Percentiles rank a stretch among this genome's conserved stretches.
These are phyloP conservation scores for Allolobophora icterica DNA, from an alignment of 2,888 invertebrate species.

Conservation along the genomic window DNA sequence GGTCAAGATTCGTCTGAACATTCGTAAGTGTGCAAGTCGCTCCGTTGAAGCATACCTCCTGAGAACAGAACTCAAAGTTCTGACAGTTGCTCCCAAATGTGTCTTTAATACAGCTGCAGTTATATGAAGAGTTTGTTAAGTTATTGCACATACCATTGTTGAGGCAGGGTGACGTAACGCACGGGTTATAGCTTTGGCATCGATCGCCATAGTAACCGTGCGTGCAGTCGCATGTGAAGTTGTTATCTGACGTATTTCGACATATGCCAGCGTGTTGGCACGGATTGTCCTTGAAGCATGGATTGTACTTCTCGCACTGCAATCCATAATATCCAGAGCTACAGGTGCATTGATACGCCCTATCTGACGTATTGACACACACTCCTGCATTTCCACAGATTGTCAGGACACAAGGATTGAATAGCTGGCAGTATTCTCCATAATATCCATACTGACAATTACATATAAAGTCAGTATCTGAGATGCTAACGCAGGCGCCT, in stretches of 20 bases:
- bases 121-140: slow-evolving; percentile 46
- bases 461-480: slow-evolving; percentile 36
- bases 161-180: slow-evolving; percentile 46
- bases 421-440: slow-evolving; percentile 69
- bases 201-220: slow-evolving; percentile 46
- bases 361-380: slow-evolving; percentile 38
- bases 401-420: slow-evolving; percentile 43
- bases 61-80: slow-evolving; percentile 53
- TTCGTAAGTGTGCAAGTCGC: slow-evolving; percentile 51
- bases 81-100: slow-evolving; percentile 52
- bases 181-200: slow-evolving; percentile 49
- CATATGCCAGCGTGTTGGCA: slow-evolving; percentile 56
- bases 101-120: slow-evolving; percentile 47
- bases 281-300: slow-evolving; percentile 47
- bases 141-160: slow-evolving; percentile 47
- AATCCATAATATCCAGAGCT: slow-evolving; percentile 47
- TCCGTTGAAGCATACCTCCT: slow-evolving; percentile 52
- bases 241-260: slow-evolving; percentile 34
- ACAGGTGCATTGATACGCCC: slow-evolving; percentile 41
- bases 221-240: slow-evolving; percentile 44
- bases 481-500: slow-evolving; percentile 50
- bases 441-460: slow-evolving; percentile 41
- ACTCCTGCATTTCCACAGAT: slow-evolving; percentile 43
- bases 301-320: slow-evolving; percentile 52
- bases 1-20: slow-evolving; percentile 37